Conservation (phyloP, 2,113 vertebrate species). For the Chroicocephalus ridibundus region DNA sequence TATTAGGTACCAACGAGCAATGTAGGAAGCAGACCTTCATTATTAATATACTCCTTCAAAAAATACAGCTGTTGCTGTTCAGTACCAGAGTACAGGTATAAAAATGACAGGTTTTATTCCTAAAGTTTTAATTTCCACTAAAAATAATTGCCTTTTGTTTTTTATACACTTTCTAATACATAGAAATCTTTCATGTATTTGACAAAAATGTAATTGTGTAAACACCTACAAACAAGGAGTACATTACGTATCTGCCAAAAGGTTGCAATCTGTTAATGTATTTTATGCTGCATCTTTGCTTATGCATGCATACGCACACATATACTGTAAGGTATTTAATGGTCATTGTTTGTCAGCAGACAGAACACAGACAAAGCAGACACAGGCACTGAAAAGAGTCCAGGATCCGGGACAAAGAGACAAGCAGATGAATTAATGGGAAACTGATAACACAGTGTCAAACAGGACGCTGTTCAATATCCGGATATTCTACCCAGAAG, state of each 20-base stretch:
- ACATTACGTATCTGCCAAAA: background rate
- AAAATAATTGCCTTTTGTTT: background rate
- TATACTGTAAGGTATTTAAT: background rate
- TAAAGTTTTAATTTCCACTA: background rate
- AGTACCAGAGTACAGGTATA: background rate
- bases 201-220: background rate
- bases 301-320: background rate
- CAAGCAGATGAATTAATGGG: background rate
- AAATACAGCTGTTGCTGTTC: background rate
- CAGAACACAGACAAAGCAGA: background rate
- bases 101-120: background rate
- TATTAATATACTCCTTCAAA: background rate
- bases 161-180: background rate
- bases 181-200: background rate
- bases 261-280: background rate
- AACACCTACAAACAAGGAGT: background rate
- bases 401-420: constrained; percentile 24
- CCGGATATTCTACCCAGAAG: background rate
- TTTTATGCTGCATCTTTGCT: background rate
- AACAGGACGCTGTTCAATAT: background rate
- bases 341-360: background rate
- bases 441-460: background rate
- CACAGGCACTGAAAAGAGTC: background rate
- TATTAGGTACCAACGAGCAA: background rate
- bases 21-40: background rate